phyloP scores from a whole-genome alignment of 2,888 invertebrate species.

The Actias luna region DNA sequence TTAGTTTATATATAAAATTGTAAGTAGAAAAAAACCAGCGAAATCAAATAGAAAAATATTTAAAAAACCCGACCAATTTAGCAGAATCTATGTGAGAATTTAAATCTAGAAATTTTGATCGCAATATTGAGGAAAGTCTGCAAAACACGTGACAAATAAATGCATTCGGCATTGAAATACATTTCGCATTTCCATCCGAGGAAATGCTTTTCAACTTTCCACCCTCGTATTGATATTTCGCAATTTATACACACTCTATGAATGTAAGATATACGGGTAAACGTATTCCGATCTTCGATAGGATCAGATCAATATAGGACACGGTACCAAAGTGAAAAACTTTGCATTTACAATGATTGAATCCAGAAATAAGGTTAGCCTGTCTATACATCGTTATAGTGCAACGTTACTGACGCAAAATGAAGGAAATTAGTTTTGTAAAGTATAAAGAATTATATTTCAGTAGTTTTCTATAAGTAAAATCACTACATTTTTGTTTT shows the following conservation, averaged over 20 bases:
- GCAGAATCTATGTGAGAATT: not conserved
- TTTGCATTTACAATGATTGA: not conserved
- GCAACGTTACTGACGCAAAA: no score
- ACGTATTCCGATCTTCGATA: not conserved
- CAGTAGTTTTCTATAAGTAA: no score
- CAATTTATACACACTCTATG: not conserved
- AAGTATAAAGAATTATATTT: no score
- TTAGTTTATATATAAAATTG: not conserved
- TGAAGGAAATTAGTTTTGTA: no score
- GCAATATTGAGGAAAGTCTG: not conserved
- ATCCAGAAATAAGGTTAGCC: not conserved
- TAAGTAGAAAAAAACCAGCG: not conserved
- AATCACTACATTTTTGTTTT: no score
- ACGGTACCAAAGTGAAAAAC: not conserved
- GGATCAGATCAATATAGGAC: not conserved
- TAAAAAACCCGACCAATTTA: no score
- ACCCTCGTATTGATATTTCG: conserved; percentile 8
- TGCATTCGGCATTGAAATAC: conserved; percentile 3
- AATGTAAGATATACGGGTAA: not conserved
- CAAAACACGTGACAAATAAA: conserved; percentile 10
- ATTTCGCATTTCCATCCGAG: conserved; percentile 6
- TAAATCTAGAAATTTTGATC: not conserved
- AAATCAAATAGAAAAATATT: no score
- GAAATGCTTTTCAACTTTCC: conserved; percentile 6
- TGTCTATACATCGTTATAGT: no score